Base-by-base conservation (phyloP, 2,797 vertebrate genomes). In the Fratercula arctica region DNA sequence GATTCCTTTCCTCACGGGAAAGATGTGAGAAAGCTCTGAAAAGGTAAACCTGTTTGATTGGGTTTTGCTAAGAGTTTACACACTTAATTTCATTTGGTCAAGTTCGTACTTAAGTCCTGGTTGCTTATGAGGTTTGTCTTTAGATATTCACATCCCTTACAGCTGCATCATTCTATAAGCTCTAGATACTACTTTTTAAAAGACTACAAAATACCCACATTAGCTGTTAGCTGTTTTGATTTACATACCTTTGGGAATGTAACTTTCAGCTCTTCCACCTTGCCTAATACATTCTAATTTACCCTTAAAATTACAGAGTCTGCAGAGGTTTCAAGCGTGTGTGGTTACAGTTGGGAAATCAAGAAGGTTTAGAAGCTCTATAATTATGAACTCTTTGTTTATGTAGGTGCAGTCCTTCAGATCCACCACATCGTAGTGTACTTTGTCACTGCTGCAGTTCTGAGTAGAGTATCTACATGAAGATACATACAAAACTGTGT, bases 381-480 rank as follows among this genome's bases (percentile, higher is more conserved):
- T 95, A 96, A 96, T 96, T 97, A 95, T 79, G 89, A 80, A 85
- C 89, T 93, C 95, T 82, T 5, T 79, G 64, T 95, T 97, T 97
- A 96, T 96, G 90, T 95, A 95, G 89, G 31, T 90, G 85, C 95
- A 91, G 51, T 95, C 94, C 91, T 90, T 90, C 50, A 11, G 45
- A 73, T 93, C 15, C 72, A 93, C 88, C 94, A 85, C 82, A 41
- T 93, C 96, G 85, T 6, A n/a, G 51, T 95, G 69, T 97, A 81
- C 95, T 95, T 68, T 79, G 89, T 95, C 95, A 67, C 77, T 48
- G 45, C 83, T 85, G 84, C 94, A 57, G 92, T 96, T 96, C 91
- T 66, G 83, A 53, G 85, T 74, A 60, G 41, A 0, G 0, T 20
- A n/a, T 79, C 46, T 78, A 25, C 13, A 19, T 86, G 86, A 86